Evolutionary conservation across 2,888 invertebrate genomes (phyloP), one percentile per base, ranked within the genome.

Genomic region (Alloplasta piceator): DNA sequence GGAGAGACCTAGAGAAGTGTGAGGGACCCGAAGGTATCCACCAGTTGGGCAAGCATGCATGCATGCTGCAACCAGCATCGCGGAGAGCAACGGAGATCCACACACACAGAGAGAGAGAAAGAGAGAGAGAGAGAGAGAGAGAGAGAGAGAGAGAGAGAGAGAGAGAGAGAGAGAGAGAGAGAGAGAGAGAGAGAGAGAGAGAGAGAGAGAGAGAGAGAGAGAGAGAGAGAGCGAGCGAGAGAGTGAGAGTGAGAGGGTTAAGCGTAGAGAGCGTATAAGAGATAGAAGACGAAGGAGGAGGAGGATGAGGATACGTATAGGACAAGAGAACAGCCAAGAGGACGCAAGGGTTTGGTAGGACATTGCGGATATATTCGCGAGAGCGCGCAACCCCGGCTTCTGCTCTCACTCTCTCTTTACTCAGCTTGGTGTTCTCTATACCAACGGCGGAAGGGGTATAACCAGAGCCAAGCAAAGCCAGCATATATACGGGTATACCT

Each of bases 331-430:
- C 39, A 74, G 76, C 85, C 63, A 75, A 76, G 84, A 82, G 85
- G 48, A 83, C 86, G 83, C 26, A 26, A 85, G 88, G 87, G 86
- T 87, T 89, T 85, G 89, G 88, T 90, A 91, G 91, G 90, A 91
- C 91, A 91, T 90, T 91, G 91, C 91, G 89, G 91, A 91, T 91
- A 89, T 89, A 91, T 90, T 90, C 89, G 89, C 90, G 86, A 87
- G 87, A 86, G 88, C 86, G 83, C 86, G 80, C 87, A 80, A 87
- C 85, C 87, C 87, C 87, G 87, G 85, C 86, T 86, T 52, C 43
- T 64, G 26, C 55, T 73, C 73, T 55, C 46, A 26, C 39, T 9
- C 10, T 10, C 10, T 10, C 10, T 10, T 43, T 58, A 50, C 5
- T 41, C 39, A 92, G 90, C 88, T 86, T 84, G 86, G 56, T 72